Evolutionary conservation across 2,888 invertebrate species (phyloP), one percentile per base, ranked within the genome.

Genomic region (Dusona sp.): DNA sequence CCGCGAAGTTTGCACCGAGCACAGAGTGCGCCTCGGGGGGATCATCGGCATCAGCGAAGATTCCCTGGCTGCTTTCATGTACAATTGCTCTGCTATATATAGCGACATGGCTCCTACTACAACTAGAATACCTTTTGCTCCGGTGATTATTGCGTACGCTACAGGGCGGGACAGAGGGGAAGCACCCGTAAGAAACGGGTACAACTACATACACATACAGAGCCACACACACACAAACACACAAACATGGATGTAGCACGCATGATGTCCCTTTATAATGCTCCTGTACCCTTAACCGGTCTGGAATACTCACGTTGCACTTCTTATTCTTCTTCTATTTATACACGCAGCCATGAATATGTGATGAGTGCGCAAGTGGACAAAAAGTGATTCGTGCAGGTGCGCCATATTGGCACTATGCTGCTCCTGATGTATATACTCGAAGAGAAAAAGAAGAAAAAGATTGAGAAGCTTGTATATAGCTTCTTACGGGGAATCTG

Each of bases 21-120:
- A 3, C 42, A 4, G 33, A 67, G 38, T 45, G 45, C 72, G 74
- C 81, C 87, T 77, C 75, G 78, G 78, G 79, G 86, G 70, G 84
- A 87, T 87, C 81, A 86, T 86, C 83, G 80, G 74, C 84, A 82
- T 68, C 79, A 75, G 48, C 16, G 65, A 70, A 68, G 74, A 74
- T 86, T 81, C 80, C 78, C 79, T 74, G 73, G 70, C 29, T 70
- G 48, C 77, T 75, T 25, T 75, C 77, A 70, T 77, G 48, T 38
- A 77, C 77, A 82, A 82, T 82, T 77, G 75, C 77, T 65, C 33
- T 72, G 57, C 84, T 87, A 87, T 87, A 87, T 87, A 87, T 87
- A 87, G 84, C 84, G 51, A 68, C 61, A 19, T n/a, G 84, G 48
- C 68, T 75, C 68, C 45, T 74, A 70, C 82, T 77, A 74, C 82